Evolutionary conservation across 2,888 invertebrate species (phyloP), one percentile per base, ranked within the genome.

Genomic region (Temnothorax unifasciatus): DNA sequence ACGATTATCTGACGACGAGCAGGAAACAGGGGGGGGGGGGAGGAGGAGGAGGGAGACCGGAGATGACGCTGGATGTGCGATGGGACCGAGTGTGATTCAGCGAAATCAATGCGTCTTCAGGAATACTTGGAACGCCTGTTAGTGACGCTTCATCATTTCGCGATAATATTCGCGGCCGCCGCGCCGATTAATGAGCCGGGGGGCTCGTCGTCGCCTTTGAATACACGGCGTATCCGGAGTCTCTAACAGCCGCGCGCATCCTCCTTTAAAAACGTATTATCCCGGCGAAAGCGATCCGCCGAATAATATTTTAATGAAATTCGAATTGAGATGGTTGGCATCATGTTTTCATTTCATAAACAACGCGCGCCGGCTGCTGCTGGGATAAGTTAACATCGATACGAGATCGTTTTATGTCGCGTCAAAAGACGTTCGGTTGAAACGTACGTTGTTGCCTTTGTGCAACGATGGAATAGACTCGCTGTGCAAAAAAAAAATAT

Each of bases 281-380:
- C 34, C n/a, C 50, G 59, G 8, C 59, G 73, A 25, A 71, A 71
- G 47, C 50, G 73, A 81, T 73, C 71, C 73, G 47, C 18, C 34
- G 59, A 71, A 73, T 81, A 81, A 81, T 81, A 81, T 81, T 81
- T 81, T 73, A 81, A 81, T 81, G 79, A 81, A 81, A 81, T 81
- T 61, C 59, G 59, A 81, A 81, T 81, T 81, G 79, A 81, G 79
- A 73, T 50, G 59, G 79, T 81, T 47, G 79, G 73, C 47, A 13
- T 81, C 73, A 73, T 50, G 79, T 59, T 81, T 81, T 81, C 73
- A 73, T 81, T 73, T 54, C 68, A 71, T 61, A 47, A 81, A 73
- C 25, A 47, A 73, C 71, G 59, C 71, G 59, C 57, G 54, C 38
- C 76, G 52, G 71, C 41, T 9, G 41, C 34, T 34, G 25, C 21